Evolutionary conservation across 2,888 invertebrate genomes (phyloP).

Genomic region (Aleiodes leptofemur): DNA sequence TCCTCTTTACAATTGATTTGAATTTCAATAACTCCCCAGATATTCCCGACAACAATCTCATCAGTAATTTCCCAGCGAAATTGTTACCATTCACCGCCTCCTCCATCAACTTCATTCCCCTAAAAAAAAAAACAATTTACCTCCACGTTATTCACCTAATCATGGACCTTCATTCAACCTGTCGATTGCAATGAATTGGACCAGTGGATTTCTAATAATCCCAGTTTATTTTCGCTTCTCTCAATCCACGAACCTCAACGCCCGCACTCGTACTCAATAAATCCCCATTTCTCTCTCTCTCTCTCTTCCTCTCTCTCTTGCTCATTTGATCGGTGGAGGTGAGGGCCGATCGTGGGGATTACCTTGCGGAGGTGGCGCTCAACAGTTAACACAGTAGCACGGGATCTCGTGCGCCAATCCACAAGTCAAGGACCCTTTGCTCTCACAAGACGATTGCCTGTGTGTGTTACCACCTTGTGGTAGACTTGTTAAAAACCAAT

Average conservation of each 20-base stretch:
- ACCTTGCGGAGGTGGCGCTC: slow-evolving; percentile 46
- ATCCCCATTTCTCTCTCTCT: neutral
- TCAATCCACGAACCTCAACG: neutral
- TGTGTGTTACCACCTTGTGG: slow-evolving; percentile 6
- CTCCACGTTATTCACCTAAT: too few species aligned
- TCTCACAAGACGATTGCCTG: slow-evolving; percentile 45
- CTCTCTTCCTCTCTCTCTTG: neutral
- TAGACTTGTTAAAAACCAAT: too few species aligned
- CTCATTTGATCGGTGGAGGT: slow-evolving; percentile 8
- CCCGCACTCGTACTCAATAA: slow-evolving; percentile 4
- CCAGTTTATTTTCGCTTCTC: neutral
- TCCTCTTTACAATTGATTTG: too few species aligned
- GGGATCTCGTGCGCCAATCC: slow-evolving; percentile 39
- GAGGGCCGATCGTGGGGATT: slow-evolving; percentile 39
- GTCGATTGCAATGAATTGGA: too few species aligned
- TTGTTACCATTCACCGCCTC: too few species aligned
- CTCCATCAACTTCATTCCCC: too few species aligned
- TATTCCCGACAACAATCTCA: too few species aligned
- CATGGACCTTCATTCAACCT: too few species aligned
- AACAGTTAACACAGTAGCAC: slow-evolving; percentile 49
- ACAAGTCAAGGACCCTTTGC: slow-evolving; percentile 59
- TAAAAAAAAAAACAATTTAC: too few species aligned
- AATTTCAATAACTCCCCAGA: too few species aligned
- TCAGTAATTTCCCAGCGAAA: too few species aligned
- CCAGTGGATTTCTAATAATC: too few species aligned